These are phyloP conservation scores for Lasioglossum figueresi DNA, from an alignment of 2,888 invertebrate genomes.

Conservation along the genomic window DNA sequence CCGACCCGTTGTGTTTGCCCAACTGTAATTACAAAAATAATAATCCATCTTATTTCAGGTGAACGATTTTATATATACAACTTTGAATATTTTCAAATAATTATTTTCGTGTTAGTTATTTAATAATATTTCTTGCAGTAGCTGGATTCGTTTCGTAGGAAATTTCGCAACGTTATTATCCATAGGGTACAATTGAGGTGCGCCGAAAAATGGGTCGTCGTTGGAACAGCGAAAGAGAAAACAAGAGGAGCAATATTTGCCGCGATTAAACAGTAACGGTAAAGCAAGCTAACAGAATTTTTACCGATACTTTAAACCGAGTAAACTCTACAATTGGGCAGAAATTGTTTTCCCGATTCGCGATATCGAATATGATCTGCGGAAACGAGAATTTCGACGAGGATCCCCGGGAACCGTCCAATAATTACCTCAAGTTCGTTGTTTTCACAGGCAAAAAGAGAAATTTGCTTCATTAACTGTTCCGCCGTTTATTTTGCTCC, in stretches of 20 bases:
- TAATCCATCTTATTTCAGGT: not conserved
- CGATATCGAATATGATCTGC: not conserved
- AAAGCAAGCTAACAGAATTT: not conserved
- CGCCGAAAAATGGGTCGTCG: not conserved
- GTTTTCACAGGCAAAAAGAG: not conserved
- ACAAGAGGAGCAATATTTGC: not conserved
- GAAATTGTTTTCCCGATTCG: not conserved
- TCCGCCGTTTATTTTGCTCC: not conserved
- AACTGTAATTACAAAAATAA: not conserved
- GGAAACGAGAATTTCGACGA: not conserved
- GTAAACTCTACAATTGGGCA: not conserved
- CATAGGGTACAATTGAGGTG: not conserved
- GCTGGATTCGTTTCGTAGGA: not conserved
- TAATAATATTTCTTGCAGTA: not conserved
- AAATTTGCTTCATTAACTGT: not conserved
- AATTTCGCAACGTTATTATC: not conserved
- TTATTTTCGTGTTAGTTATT: not conserved
- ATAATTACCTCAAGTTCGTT: not conserved
- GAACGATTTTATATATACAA: not conserved
- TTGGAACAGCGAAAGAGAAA: not conserved
- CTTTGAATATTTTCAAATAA: not conserved
- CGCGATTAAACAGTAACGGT: not conserved
- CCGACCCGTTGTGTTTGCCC: constrained; percentile 35
- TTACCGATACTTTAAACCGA: not conserved
- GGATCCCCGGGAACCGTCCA: not conserved